A percentile compares a stretch with the other conserved stretches of the same genome.
Conservation (phyloP, 1,140 invertebrate genomes). For the Hylaeus volcanicus region DNA sequence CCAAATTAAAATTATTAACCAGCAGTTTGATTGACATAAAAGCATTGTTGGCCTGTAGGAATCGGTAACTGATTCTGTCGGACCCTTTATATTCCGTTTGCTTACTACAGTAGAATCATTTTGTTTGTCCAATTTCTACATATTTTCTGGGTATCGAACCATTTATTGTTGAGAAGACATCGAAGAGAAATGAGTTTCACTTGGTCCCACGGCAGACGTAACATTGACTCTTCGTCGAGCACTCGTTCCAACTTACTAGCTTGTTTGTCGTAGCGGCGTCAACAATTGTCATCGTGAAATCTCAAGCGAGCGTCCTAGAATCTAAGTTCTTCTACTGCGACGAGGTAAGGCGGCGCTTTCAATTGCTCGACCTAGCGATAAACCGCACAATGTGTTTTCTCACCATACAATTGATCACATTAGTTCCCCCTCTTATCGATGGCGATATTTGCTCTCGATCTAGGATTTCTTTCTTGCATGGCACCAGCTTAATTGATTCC, state of each 20-base stretch:
- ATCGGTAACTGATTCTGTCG: background rate
- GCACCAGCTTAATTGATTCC: slow-evolving; percentile 18
- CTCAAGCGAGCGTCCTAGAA: slow-evolving; percentile 38
- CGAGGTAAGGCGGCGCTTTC: slow-evolving; percentile 66
- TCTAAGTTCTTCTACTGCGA: slow-evolving; percentile 52
- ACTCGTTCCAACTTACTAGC: background rate
- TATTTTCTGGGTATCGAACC: too few relatives aligned
- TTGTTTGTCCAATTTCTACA: background rate
- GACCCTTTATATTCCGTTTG: background rate
- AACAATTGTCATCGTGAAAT: slow-evolving; percentile 25
- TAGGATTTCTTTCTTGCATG: slow-evolving; percentile 30
- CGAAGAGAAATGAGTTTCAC: background rate
- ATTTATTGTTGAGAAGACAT: too few relatives aligned
- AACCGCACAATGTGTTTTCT: slow-evolving; percentile 36
- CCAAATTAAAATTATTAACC: background rate
- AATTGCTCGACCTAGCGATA: slow-evolving; percentile 51
- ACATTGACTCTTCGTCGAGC: background rate
- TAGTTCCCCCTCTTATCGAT: slow-evolving; percentile 32
- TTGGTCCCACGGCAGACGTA: background rate
- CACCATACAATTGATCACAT: slow-evolving; percentile 5
- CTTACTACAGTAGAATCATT: background rate
- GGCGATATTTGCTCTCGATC: slow-evolving; percentile 4
- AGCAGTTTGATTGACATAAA: background rate
- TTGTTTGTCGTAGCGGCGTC: slow-evolving; percentile 11
- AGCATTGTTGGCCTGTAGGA: background rate